Evolutionary conservation across 1,140 invertebrate species (phyloP).

Genomic region (Saccostrea echinata): DNA sequence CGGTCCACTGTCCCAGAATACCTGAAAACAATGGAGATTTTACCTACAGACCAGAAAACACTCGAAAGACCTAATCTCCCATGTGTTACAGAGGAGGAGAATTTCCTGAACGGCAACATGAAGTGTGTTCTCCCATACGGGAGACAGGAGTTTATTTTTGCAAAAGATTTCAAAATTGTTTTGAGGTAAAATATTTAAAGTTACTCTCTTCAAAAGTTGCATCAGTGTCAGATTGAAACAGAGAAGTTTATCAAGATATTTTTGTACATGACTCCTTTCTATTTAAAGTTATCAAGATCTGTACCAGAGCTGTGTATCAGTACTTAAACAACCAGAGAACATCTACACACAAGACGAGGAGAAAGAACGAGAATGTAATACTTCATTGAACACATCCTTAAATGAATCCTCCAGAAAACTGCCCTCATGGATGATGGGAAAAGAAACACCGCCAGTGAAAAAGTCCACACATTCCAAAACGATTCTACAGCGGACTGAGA

Average conservation of each 20-base stretch:
- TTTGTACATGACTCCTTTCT: background rate
- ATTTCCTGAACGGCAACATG: background rate
- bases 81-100: background rate
- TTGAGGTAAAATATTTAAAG: background rate
- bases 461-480: background rate
- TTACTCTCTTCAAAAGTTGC: background rate
- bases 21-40: slow-evolving; percentile 24
- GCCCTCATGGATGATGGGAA: slow-evolving; percentile 5
- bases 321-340: background rate
- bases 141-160: slow-evolving; percentile 8
- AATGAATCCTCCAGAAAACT: background rate
- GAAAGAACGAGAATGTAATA: background rate
- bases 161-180: background rate
- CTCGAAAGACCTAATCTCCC: background rate
- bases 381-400: too few species aligned
- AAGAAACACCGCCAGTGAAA: background rate
- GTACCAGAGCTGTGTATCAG: background rate
- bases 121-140: background rate
- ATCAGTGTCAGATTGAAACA: background rate
- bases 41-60: background rate
- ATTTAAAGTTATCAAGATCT: slow-evolving; percentile 16
- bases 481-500: background rate
- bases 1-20: background rate
- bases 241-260: background rate
- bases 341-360: background rate